Conservation (phyloP, 2,113 vertebrate species). For the Oceanites oceanicus region DNA sequence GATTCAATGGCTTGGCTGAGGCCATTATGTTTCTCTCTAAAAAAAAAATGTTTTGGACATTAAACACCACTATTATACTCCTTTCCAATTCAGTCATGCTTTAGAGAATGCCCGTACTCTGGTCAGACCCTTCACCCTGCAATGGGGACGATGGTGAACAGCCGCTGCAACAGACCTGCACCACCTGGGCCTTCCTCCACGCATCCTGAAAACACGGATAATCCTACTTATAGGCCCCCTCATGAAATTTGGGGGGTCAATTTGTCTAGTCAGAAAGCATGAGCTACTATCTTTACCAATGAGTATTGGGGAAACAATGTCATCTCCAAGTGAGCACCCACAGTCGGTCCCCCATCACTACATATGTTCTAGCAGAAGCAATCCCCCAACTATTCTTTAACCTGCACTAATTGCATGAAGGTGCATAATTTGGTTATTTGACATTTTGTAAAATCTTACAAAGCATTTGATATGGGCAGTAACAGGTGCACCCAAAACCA, state of each 20-base stretch:
- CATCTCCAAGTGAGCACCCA: neutral
- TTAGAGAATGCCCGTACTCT: neutral
- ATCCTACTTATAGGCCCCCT: neutral
- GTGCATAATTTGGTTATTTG: neutral
- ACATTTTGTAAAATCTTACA: neutral
- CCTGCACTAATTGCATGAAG: neutral
- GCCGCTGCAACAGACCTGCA: neutral
- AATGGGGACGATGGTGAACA: neutral
- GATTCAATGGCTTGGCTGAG: neutral
- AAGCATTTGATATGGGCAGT: neutral
- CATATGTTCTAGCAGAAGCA: neutral
- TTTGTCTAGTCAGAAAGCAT: neutral
- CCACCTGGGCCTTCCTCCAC: neutral
- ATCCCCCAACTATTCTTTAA: neutral
- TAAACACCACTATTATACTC: neutral
- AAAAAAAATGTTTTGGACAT: neutral
- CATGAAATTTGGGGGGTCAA: accelerated
- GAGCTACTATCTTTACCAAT: accelerated
- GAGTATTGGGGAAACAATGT: accelerated
- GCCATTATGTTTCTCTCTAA: neutral
- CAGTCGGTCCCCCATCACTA: neutral
- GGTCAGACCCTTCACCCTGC: neutral
- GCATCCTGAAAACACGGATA: neutral
- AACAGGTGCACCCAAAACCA: neutral
- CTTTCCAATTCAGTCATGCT: neutral